These are phyloP conservation scores for Mionectes olivaceus DNA, from an alignment of 2,797 vertebrate species.

Conservation along the genomic window DNA sequence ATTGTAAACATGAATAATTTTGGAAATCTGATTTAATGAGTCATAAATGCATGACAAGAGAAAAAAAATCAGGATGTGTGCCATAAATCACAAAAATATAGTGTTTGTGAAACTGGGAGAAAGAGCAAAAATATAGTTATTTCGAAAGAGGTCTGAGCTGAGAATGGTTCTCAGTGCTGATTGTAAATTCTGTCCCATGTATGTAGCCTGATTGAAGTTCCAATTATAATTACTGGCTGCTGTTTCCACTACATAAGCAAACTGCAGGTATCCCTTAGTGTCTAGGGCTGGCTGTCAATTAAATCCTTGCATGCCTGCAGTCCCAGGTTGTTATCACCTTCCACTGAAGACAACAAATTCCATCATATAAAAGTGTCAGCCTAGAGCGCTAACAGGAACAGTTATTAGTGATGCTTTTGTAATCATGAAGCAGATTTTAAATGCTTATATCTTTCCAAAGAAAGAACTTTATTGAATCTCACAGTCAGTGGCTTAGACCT, in stretches of 20 bases:
- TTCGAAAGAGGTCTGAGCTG: neutral
- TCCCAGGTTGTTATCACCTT: neutral
- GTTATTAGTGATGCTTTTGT: constrained; percentile 25
- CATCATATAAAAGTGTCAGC: neutral
- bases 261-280: neutral
- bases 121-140: neutral
- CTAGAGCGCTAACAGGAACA: neutral
- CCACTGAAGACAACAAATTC: constrained; percentile 1
- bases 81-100: neutral
- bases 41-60: neutral
- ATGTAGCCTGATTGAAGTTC: neutral
- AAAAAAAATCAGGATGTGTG: neutral
- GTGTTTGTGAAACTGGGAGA: neutral
- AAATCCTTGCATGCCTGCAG: neutral
- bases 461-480: constrained; percentile 6
- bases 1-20: neutral
- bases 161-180: neutral
- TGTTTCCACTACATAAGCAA: neutral
- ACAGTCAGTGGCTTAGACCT: neutral
- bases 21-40: neutral
- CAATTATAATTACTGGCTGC: neutral
- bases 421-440: constrained; percentile 22
- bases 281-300: constrained; percentile 9
- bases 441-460: constrained; percentile 2
- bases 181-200: neutral